phyloP scores from a whole-genome alignment of 1,140 invertebrate species.

The Manduca sexta region DNA sequence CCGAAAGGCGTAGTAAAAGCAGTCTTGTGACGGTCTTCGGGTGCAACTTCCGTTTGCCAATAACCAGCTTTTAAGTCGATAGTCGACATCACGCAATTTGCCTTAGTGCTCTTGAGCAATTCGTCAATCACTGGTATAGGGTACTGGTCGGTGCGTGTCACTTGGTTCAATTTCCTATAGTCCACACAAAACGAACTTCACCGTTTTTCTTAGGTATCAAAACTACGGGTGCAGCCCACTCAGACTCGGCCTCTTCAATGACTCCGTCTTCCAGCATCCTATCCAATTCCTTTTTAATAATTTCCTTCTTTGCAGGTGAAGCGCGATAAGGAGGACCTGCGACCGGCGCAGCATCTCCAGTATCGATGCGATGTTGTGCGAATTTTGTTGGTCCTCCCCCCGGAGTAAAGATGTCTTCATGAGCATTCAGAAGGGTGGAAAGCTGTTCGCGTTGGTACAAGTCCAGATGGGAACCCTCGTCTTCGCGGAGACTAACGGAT shows the following conservation, averaged over 20 bases:
- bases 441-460: slow-evolving; percentile 2
- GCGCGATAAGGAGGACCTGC: slow-evolving; percentile 15
- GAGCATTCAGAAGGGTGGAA: slow-evolving; percentile 1
- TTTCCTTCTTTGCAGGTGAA: slow-evolving; percentile 13
- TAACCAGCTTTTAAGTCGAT: slow-evolving; percentile 8
- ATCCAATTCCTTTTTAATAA: slow-evolving; percentile 11
- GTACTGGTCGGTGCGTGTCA: slow-evolving; percentile 15
- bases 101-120: neutral
- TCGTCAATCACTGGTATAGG: slow-evolving; percentile 15
- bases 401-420: slow-evolving; percentile 9
- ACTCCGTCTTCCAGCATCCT: slow-evolving; percentile 15
- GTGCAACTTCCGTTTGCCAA: slow-evolving; percentile 4
- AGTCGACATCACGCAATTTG: slow-evolving; percentile 6
- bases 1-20: slow-evolving; percentile 3
- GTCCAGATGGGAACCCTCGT: slow-evolving; percentile 4
- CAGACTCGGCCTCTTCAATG: slow-evolving; percentile 12
- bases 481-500: neutral
- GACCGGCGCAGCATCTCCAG: slow-evolving; percentile 10
- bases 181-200: slow-evolving; percentile 12
- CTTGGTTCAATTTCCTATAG: slow-evolving; percentile 10
- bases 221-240: slow-evolving; percentile 15
- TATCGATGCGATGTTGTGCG: slow-evolving; percentile 16
- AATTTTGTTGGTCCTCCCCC: slow-evolving; percentile 5
- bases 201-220: slow-evolving; percentile 19
- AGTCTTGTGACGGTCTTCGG: slow-evolving; percentile 6